Base-by-base conservation (phyloP, 2,113 vertebrate genomes). In the Aix galericulata region DNA sequence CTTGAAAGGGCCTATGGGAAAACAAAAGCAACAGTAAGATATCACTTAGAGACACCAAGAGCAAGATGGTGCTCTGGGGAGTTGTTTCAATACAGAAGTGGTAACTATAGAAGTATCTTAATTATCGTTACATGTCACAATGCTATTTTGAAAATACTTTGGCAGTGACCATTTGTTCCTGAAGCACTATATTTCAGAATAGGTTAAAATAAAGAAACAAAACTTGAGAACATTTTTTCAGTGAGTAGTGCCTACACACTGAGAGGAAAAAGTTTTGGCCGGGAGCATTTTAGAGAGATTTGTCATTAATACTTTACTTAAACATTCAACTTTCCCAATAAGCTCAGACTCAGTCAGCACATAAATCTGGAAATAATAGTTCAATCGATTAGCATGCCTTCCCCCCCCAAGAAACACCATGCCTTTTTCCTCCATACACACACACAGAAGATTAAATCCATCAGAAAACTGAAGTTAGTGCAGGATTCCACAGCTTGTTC, bases 1-100 rank as follows among this genome's bases (percentile, higher is more conserved):
- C 99, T 99, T 95, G 99, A 99, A 96, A 99, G 98, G 66, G 99
- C 99, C 99, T 99, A 90, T 3, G 53, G 74, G 75, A 94, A 86
- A 93, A 94, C 62, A 94, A 90, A 92, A 96, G 75, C 75, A 79
- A 60, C 1, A 26, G 71, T 88, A n/a, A 96, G 40, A 34, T 12
- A 83, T 4, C 18, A 20, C 31, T 5, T 4, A 62, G 58, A 86
- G 66, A 46, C 6, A 55, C 11, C 4, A 16, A 55, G n/a, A 67
- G 21, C 60, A 26, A 71, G 68, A 50, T 15, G 64, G 63, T 29
- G 10, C 34, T 52, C 56, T 9, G 34, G 40, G 14, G 26, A 62
- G 4, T n/a, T 66, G 42, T 25, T 34, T 29, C 38, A 64, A 17
- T 8, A 40, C 36, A 27, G 25, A 40, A 74, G 36, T 26, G 53